Conservation (phyloP, 2,113 vertebrate genomes). For the Rhinoptilus africanus region DNA sequence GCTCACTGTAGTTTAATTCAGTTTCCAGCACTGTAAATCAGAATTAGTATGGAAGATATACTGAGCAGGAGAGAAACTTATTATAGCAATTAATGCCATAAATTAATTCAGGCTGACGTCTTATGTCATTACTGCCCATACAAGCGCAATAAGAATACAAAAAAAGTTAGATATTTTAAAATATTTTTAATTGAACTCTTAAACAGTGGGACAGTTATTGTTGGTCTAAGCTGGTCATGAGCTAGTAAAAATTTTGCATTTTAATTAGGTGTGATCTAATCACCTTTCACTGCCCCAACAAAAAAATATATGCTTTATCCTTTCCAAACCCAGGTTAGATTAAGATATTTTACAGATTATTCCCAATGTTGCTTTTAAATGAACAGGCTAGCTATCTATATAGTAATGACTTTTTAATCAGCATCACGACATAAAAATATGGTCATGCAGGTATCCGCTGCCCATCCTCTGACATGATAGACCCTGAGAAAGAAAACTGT, state of each 20-base stretch:
- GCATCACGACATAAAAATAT: background rate
- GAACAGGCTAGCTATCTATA: background rate
- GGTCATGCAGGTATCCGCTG: background rate
- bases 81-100: background rate
- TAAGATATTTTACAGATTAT: background rate
- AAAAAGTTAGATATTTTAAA: conserved; percentile 23
- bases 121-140: background rate
- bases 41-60: background rate
- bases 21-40: background rate
- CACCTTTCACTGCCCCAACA: conserved; percentile 14
- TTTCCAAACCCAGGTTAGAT: conserved; percentile 26
- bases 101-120: background rate
- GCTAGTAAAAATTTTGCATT: conserved; percentile 30
- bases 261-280: conserved; percentile 64
- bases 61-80: background rate
- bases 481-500: background rate
- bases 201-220: conserved; percentile 23
- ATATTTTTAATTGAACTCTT: background rate
- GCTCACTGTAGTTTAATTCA: background rate
- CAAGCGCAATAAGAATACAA: background rate
- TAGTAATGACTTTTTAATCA: background rate
- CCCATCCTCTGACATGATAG: background rate
- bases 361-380: background rate
- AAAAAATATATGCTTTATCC: background rate
- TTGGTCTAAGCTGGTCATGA: background rate